Evolutionary conservation across 2,888 invertebrate species (phyloP), one percentile per base, ranked within the genome.

Genomic region (Lutraria lutraria): DNA sequence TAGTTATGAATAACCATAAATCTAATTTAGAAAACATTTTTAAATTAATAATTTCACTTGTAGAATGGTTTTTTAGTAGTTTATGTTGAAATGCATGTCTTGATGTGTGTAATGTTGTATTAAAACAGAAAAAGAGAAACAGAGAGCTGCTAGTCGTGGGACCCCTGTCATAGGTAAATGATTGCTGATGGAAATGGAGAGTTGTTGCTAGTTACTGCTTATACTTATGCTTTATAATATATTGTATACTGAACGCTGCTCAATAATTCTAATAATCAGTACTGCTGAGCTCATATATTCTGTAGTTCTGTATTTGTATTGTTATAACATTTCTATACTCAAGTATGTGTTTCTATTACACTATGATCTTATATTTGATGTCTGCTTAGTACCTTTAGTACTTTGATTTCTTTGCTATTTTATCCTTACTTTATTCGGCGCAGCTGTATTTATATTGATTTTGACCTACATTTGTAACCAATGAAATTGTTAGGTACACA

Each of bases 121-220:
- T 85, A 86, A 83, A 72, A 84, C 88, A 88, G 92, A 88, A 81
- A 86, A 89, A 81, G 86, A 84, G 81, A 91, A 87, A 63, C 63
- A 86, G 34, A 81, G 76, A 72, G 89, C 88, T 4, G 63, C 84
- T 16, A 89, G 90, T 83, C 76, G 89, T 56, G 92, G 92, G 29
- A 90, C 92, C 43, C 92, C 92, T 83, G 86, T 87, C 15, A 90
- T 92, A 92, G 92, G 92, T 92, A 92, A 92, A 81, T 76, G 29
- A 63, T 80, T 84, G 84, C 84, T 80, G n/a, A 81, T 84, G 84
- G 88, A 63, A 34, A 84, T 83, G 52, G 25, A 82, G 53, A 63
- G 76, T n/a, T 85, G 56, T 29, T 43, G 56, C 82, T 56, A 19
- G 54, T 85, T 34, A 85, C 79, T 29, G 84, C 84, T 84, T 76